phyloP scores from a whole-genome alignment of 1,140 invertebrate species.

The Piezodorus guildinii region DNA sequence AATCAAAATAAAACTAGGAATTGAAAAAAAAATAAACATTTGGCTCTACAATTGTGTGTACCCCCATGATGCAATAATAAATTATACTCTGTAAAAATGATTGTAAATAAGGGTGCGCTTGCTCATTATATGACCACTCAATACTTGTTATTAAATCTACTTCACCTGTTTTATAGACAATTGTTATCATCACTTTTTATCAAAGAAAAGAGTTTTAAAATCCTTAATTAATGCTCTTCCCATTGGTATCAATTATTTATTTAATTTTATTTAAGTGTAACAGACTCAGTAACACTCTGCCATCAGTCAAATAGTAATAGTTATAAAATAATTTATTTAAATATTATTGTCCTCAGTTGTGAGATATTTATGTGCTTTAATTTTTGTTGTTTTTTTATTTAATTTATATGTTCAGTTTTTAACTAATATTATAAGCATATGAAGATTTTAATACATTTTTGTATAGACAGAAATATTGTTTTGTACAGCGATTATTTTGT shows the following conservation, averaged over 20 bases:
- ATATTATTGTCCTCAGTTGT: not conserved
- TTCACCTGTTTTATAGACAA: slow-evolving; percentile 10
- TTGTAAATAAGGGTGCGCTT: slow-evolving; percentile 12
- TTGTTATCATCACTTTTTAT: slow-evolving; percentile 1
- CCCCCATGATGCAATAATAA: slow-evolving; percentile 4
- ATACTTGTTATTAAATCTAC: not conserved
- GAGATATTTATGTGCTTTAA: slow-evolving; percentile 19
- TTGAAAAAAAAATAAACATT: slow-evolving; percentile 5
- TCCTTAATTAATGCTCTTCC: not conserved
- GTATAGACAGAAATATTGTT: slow-evolving; percentile 29
- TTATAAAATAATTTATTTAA: not conserved
- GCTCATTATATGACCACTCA: slow-evolving; percentile 4
- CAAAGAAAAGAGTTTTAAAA: too few relatives aligned
- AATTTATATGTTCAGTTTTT: slow-evolving; percentile 30
- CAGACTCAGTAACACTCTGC: not conserved
- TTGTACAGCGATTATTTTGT: slow-evolving; percentile 31
- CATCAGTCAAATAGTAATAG: too few relatives aligned
- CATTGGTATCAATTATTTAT: not conserved
- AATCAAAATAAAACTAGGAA: slow-evolving; percentile 9
- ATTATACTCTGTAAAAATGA: not conserved
- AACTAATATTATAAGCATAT: slow-evolving; percentile 24
- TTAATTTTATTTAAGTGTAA: not conserved
- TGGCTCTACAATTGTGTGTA: not conserved
- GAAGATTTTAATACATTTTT: slow-evolving; percentile 24
- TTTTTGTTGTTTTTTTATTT: slow-evolving; percentile 25